Conservation (phyloP, 1,140 invertebrate species). For the Drosophila busckii region DNA sequence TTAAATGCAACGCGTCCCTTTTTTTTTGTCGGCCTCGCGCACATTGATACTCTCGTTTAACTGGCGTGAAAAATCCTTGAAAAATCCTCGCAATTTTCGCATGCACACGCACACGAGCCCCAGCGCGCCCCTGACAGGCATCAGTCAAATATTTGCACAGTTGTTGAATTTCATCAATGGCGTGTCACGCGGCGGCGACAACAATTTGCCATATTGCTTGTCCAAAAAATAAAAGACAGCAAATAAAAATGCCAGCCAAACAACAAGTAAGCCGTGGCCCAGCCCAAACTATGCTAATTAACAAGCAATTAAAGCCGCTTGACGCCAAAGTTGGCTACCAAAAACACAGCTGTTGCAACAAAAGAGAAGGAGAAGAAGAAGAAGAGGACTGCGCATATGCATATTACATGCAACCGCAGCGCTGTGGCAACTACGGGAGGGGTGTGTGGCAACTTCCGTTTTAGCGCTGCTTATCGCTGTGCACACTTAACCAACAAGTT, state of each 20-base stretch:
- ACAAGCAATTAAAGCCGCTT: constrained; percentile 53
- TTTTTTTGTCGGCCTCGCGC: background rate
- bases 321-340: constrained; percentile 43
- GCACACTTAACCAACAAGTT: constrained; percentile 26
- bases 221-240: background rate
- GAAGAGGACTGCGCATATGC: constrained; percentile 24
- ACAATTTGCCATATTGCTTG: constrained; percentile 32
- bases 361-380: constrained; percentile 8
- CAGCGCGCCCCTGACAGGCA: constrained; percentile 7
- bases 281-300: constrained; percentile 61
- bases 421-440: background rate
- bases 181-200: constrained; percentile 27
- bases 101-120: constrained; percentile 31
- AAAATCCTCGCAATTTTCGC: constrained; percentile 65
- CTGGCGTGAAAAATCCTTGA: constrained; percentile 9
- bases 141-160: constrained; percentile 65
- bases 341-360: constrained; percentile 50
- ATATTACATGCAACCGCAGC: constrained; percentile 22
- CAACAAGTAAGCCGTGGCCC: constrained; percentile 21
- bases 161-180: constrained; percentile 66
- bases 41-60: background rate
- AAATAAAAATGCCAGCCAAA: constrained; percentile 13
- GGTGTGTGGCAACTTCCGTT: constrained; percentile 22
- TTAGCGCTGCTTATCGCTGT: constrained; percentile 37
- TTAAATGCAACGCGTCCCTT: no score